Conservation (phyloP, 2,797 vertebrate genomes). For the Pangasius macronema region DNA sequence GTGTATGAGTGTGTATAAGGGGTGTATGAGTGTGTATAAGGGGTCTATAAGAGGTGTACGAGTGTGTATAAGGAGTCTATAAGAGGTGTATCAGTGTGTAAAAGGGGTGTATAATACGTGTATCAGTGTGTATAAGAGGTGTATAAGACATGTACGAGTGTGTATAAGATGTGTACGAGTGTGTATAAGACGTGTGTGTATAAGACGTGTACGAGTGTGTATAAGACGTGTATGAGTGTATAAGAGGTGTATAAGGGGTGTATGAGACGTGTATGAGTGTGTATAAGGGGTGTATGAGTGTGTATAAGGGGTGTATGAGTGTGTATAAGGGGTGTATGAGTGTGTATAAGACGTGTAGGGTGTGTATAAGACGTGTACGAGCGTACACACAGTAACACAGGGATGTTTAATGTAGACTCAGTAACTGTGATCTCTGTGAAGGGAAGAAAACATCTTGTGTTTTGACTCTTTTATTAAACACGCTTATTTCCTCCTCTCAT, state of each 20-base stretch:
- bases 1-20: no score
- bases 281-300: background rate
- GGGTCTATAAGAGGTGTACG: no score
- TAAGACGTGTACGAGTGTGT: background rate
- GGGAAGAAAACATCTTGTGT: no score
- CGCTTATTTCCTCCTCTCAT: background rate
- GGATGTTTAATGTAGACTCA: background rate
- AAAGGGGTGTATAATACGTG: no score
- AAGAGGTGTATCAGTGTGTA: no score
- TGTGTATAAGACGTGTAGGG: background rate
- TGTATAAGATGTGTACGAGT: no score
- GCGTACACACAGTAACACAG: background rate
- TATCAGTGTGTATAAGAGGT: no score
- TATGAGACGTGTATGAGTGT: background rate
- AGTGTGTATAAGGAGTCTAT: no score
- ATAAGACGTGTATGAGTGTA: background rate
- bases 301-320: background rate
- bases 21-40: no score
- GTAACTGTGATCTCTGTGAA: background rate
- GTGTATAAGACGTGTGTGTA: background rate
- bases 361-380: background rate
- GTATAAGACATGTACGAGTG: no score
- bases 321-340: background rate
- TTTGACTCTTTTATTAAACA: background rate
- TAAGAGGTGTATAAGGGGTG: background rate